Percentiles rank a stretch among this genome's conserved stretches.
phyloP scores from a whole-genome alignment of 2,888 invertebrate genomes.

The Eubasilissa splendida region DNA sequence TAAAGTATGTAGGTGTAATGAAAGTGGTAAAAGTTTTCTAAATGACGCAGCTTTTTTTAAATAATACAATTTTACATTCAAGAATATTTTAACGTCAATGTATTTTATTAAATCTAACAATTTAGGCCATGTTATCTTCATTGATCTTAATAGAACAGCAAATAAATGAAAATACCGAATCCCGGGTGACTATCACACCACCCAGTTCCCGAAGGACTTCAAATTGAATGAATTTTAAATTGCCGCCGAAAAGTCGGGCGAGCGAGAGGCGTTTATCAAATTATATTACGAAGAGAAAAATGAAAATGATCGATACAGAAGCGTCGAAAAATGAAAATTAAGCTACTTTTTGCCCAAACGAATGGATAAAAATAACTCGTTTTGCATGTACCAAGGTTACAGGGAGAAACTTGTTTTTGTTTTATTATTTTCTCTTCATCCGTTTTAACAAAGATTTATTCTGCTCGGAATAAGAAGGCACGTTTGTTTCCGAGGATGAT shows the following conservation, averaged over 20 bases:
- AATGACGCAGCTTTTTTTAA: too few species aligned
- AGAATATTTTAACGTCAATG: neutral
- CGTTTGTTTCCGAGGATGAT: slow-evolving; percentile 55
- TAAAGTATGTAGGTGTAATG: too few species aligned
- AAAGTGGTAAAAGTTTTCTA: too few species aligned
- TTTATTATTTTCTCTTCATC: slow-evolving; percentile 50
- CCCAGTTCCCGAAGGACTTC: neutral
- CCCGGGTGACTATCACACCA: slow-evolving; percentile 4
- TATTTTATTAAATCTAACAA: neutral
- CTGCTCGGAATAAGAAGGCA: slow-evolving; percentile 54
- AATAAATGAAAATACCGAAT: neutral
- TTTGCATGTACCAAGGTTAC: slow-evolving; percentile 14
- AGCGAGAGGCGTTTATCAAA: slow-evolving; percentile 28
- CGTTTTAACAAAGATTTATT: slow-evolving; percentile 58
- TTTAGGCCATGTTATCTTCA: slow-evolving; percentile 9
- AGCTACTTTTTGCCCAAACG: slow-evolving; percentile 21
- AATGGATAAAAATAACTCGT: slow-evolving; percentile 17
- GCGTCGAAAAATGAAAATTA: slow-evolving; percentile 28
- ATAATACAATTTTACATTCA: neutral
- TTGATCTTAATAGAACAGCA: slow-evolving; percentile 22
- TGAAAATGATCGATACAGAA: slow-evolving; percentile 4
- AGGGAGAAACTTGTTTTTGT: slow-evolving; percentile 25
- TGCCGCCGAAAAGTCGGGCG: slow-evolving; percentile 12
- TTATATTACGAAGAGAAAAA: neutral
- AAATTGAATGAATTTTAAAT: slow-evolving; percentile 33